Conservation (phyloP, 2,113 vertebrate species). For the Passer domesticus region DNA sequence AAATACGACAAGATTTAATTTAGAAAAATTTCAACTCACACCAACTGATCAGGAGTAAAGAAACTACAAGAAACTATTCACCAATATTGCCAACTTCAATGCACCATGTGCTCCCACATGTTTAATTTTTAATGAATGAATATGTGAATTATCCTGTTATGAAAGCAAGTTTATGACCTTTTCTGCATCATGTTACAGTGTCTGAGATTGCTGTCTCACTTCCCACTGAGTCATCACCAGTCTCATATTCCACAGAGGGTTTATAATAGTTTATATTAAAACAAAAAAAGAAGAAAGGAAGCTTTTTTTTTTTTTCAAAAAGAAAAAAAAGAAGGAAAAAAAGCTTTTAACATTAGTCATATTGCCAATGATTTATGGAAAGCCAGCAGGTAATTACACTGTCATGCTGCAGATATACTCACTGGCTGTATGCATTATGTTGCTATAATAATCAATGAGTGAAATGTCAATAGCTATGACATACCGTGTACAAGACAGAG, state of each 20-base stretch:
- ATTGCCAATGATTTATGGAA: conserved; percentile 7
- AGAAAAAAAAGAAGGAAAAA: not conserved
- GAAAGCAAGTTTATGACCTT: conserved; percentile 40
- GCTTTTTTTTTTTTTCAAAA: no score
- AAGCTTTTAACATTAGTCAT: not conserved
- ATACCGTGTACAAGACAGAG: not conserved
- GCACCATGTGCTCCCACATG: not conserved
- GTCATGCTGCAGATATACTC: not conserved
- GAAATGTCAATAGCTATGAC: not conserved
- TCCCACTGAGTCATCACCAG: not conserved
- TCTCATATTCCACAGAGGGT: not conserved
- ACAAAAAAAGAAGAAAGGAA: not conserved
- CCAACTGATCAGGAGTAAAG: not conserved
- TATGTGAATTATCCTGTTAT: conserved; percentile 28
- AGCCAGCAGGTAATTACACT: conserved; percentile 11
- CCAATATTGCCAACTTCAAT: not conserved
- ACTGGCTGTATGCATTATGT: not conserved
- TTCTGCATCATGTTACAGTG: not conserved
- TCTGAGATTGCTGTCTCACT: conserved; percentile 18
- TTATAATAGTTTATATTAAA: not conserved
- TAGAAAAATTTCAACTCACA: not conserved
- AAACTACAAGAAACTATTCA: not conserved
- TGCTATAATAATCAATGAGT: not conserved
- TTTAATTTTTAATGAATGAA: conserved; percentile 70
- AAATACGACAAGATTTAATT: not conserved